phyloP scores from a whole-genome alignment of 2,797 vertebrate genomes.

The Tauraco hartlaubi region DNA sequence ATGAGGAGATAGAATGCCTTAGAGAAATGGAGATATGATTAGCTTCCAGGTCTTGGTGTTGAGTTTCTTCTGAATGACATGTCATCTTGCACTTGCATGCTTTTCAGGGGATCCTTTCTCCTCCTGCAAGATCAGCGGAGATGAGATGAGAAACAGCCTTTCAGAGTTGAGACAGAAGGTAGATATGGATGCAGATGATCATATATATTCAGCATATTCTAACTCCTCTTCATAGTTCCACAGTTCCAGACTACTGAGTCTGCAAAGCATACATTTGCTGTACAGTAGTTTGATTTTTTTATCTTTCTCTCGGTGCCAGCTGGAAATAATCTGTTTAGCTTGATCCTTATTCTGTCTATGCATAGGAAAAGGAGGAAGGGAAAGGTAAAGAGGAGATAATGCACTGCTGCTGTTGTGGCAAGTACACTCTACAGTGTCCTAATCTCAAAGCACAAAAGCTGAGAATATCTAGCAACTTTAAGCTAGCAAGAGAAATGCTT shows the following conservation, averaged over 20 bases:
- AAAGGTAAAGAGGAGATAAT: neutral
- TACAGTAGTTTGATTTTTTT: neutral
- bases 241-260: neutral
- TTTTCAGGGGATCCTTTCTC: neutral
- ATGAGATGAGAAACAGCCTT: neutral
- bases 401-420: neutral
- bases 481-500: neutral
- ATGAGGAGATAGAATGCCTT: neutral
- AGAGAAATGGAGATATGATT: neutral
- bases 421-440: neutral
- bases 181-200: neutral
- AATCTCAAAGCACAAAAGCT: neutral
- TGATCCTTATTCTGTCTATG: neutral
- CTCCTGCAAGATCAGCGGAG: neutral
- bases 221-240: neutral
- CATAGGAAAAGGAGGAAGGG: neutral
- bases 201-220: neutral
- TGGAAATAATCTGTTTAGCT: neutral
- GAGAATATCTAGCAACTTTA: neutral
- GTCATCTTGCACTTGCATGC: neutral
- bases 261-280: neutral
- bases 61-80: neutral
- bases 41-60: neutral
- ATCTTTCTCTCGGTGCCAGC: neutral
- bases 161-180: neutral